A percentile compares a stretch with the other conserved stretches of the same genome.
These are phyloP conservation scores for Drymonia ruficornis DNA, from an alignment of 2,888 invertebrate species.

Conservation along the genomic window DNA sequence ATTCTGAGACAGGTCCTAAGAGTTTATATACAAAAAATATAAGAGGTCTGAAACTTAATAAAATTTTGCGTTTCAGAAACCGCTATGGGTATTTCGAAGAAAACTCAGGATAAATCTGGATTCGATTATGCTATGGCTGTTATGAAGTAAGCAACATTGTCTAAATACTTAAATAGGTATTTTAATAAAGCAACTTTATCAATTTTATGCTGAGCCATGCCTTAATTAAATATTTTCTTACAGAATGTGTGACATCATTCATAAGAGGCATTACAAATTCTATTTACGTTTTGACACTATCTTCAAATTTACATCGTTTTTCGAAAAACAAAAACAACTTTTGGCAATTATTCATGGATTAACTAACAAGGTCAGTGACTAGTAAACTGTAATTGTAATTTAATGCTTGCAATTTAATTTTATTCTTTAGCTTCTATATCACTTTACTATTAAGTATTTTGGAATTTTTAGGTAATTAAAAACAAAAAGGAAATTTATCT, in stretches of 20 bases:
- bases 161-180: background rate
- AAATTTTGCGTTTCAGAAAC: conserved; percentile 84
- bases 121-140: conserved; percentile 94
- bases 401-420: too few species aligned
- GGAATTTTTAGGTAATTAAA: conserved; percentile 80
- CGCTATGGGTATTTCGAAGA: conserved; percentile 92
- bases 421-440: too few species aligned
- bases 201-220: background rate
- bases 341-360: conserved; percentile 90
- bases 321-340: conserved; percentile 87
- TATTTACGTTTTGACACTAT: conserved; percentile 89
- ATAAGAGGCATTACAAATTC: conserved; percentile 90
- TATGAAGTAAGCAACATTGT: conserved; percentile 85
- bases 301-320: conserved; percentile 89
- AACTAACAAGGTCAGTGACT: conserved; percentile 88
- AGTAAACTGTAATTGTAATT: background rate
- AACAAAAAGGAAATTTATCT: conserved; percentile 86
- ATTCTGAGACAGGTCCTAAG: too few species aligned
- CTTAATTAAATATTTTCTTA: conserved; percentile 26
- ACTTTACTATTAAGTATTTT: too few species aligned
- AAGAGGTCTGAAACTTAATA: background rate
- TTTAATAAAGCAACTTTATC: too few species aligned
- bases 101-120: conserved; percentile 88
- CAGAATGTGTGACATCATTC: conserved; percentile 92
- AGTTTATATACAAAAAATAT: too few species aligned